Percentiles rank a stretch among this genome's conserved stretches.
phyloP scores from a whole-genome alignment of 2,113 vertebrate species.

The Bujurquina vittata region DNA sequence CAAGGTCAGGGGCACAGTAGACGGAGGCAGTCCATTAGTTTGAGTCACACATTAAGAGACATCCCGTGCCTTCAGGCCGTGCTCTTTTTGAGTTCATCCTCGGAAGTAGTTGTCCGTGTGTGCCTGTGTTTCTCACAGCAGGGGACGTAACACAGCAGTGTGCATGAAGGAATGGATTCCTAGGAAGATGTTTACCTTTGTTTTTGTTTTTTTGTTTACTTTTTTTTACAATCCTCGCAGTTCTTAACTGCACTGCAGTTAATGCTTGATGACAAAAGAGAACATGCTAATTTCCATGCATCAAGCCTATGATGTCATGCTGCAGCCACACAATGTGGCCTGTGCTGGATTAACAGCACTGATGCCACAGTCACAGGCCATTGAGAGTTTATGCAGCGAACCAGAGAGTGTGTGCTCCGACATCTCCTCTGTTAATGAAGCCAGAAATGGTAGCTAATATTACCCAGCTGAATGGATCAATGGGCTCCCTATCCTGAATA shows the following conservation, averaged over 20 bases:
- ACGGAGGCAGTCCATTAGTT: conserved; percentile 70
- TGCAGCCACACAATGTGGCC: neutral
- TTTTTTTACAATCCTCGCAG: neutral
- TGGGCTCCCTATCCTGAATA: conserved; percentile 5
- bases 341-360: neutral
- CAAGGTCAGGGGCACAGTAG: conserved; percentile 49
- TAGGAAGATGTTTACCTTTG: conserved; percentile 9
- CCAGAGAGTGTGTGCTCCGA: neutral
- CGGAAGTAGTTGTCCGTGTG: conserved; percentile 14
- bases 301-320: neutral
- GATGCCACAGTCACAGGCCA: conserved; percentile 18
- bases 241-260: neutral
- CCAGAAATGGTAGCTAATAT: conserved; percentile 29
- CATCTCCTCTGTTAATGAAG: conserved; percentile 31
- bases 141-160: neutral
- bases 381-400: conserved; percentile 7
- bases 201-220: conserved; percentile 2
- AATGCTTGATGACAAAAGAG: neutral
- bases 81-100: conserved; percentile 49
- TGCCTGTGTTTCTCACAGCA: conserved; percentile 20
- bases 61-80: conserved; percentile 43
- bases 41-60: conserved; percentile 59
- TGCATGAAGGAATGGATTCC: neutral
- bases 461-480: conserved; percentile 34
- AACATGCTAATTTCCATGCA: neutral